Evolutionary conservation across 37 sponge, comb jelly and placozoan species (phyloP), one percentile per base, ranked within the genome.

Genomic region (Axinella damicornis): DNA sequence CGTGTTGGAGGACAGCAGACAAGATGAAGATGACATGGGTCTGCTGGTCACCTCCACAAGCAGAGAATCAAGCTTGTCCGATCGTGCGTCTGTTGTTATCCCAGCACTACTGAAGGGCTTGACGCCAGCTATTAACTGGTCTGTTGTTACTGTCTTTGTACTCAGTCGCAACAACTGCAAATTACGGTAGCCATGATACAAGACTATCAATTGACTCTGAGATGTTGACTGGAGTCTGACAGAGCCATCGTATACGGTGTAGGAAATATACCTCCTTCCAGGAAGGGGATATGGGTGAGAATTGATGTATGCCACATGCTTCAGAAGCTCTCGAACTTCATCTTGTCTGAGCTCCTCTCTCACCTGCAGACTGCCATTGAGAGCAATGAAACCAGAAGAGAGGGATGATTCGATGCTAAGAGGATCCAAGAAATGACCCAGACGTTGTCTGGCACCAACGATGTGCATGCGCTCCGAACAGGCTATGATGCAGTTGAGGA

Each of bases 261-360:
- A 77, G 19, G 55, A 38, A 53, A 79, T 40, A 20, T 63, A 17
- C 15, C 91, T 54, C 19, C 52, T 56, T 33, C 91, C 91, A 75
- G 81, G 74, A 13, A 68, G n/a, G n/a, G 85, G 85, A 53, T 90
- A 84, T 6, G 80, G 80, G 34, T 80, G 81, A 19, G 33, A 30
- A 63, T 90, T 90, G 46, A 68, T 57, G 57, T 90, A 90, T 20
- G 66, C 76, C 17, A 85, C 55, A 61, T 73, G 21, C 37, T 60
- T 73, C 4, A 90, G 60, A 5, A 90, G n/a, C 20, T 74, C 27
- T 74, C 80, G 74, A 28, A 90, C 39, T 37, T 35, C 32, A 17
- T 56, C 32, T 25, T 74, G 75, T 27, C 19, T 73, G 53, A 84
- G 61, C 11, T 74, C 58, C 1, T 52, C 65, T 1, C 24, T 13